Base-by-base conservation (phyloP, 2,888 invertebrate species). In the Habroteleia sp. region DNA sequence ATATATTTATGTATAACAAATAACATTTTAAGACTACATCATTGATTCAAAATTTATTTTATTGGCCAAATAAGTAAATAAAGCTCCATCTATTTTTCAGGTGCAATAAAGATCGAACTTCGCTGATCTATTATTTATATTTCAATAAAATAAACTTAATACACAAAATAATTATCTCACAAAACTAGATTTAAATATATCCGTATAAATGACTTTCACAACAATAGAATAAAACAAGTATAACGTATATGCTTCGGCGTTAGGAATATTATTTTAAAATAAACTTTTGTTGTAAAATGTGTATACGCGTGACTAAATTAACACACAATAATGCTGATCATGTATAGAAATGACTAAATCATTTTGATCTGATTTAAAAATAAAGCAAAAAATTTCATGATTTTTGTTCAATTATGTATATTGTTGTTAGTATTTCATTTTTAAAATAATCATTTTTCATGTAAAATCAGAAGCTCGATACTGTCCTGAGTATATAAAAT, bases 81-180 rank as follows among this genome's bases (percentile, higher is more conserved):
- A 37, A 48, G 35, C 35, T 29, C 8, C n/a, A 63, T 63, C 20
- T n/a, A 46, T 37, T 11, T 20, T 4, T 63, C 23, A 41, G 62
- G 39, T 42, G 11, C 46, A 50, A 48, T 37, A 50, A 48, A 41
- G 31, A 50, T 10, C 16, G 20, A 35, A 13, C 5, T 71, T 71
- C 52, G 25, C 46, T 52, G 52, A 60, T 60, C 39, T 52, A 56
- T 62, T 10, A 7, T 54, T 50, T 62, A 62, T 69, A 69, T 60
- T 69, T 71, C 62, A 62, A 54, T 71, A 39, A 50, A 68, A 68
- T 68, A 58, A 68, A 58, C 16, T 58, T 68, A 50, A 54, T 62
- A 71, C 54, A 62, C 46, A 62, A 71, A 71, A 71, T 71, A 62
- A 54, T 62, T 0, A 44, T 60, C 31, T 71, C 46, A 62, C 62